These are phyloP conservation scores for Charanyca ferruginea DNA, from an alignment of 2,888 invertebrate genomes.

Conservation along the genomic window DNA sequence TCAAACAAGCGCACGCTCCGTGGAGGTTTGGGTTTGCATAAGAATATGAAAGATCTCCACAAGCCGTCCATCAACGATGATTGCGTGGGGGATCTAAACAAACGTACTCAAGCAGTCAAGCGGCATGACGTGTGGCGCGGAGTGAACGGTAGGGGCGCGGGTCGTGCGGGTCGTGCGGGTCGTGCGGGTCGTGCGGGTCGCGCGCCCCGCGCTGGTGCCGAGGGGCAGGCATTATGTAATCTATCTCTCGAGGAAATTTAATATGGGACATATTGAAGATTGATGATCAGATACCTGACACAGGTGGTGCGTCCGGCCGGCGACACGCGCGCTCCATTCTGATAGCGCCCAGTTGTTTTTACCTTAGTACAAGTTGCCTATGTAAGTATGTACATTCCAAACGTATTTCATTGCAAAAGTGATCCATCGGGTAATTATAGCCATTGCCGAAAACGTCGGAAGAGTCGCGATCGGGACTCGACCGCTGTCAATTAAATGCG, in stretches of 20 bases:
- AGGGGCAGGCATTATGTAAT: slow-evolving; percentile 21
- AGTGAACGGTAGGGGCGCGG: not conserved
- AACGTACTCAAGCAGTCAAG: too few relatives aligned
- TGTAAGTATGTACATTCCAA: too few relatives aligned
- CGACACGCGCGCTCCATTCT: not conserved
- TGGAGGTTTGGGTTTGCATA: too few relatives aligned
- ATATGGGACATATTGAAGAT: slow-evolving; percentile 52
- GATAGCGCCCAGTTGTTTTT: not conserved
- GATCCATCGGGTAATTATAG: slow-evolving; percentile 6
- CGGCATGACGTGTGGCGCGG: too few relatives aligned
- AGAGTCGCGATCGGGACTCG: not conserved
- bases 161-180: too few relatives aligned
- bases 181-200: too few relatives aligned
- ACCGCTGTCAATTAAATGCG: slow-evolving; percentile 1
- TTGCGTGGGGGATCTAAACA: not conserved
- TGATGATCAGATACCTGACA: slow-evolving; percentile 34
- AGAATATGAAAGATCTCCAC: not conserved
- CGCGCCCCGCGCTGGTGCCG: not conserved
- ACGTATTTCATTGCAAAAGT: too few relatives aligned
- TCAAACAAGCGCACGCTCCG: too few relatives aligned
- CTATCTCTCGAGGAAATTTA: slow-evolving; percentile 38
- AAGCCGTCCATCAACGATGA: not conserved
- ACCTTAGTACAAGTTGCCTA: too few relatives aligned
- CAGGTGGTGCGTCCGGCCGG: slow-evolving; percentile 9
- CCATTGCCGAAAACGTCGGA: not conserved